phyloP scores from a whole-genome alignment of 1,140 invertebrate genomes.

The Subanguina moxae region DNA sequence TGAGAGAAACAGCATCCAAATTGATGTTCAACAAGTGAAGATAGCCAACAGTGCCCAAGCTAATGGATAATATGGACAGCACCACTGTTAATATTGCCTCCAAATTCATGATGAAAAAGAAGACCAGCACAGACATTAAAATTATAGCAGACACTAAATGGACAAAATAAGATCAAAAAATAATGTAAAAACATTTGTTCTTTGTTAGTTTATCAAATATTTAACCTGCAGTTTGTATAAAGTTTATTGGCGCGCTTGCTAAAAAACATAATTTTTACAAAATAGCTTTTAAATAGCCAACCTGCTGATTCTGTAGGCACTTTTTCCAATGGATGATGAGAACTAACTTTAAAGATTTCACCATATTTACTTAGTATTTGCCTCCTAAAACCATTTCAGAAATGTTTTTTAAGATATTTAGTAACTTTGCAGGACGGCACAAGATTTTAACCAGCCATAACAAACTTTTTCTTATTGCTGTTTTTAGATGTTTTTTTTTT shows the following conservation, averaged over 20 bases:
- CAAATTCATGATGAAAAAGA: conserved; percentile 50
- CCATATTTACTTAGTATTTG: conserved; percentile 43
- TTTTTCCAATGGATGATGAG: conserved; percentile 55
- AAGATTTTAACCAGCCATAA: neutral
- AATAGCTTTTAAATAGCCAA: too few species aligned
- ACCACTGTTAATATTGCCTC: conserved; percentile 54
- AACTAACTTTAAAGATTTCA: conserved; percentile 35
- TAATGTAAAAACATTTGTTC: neutral
- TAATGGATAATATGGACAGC: conserved; percentile 53
- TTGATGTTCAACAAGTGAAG: conserved; percentile 54
- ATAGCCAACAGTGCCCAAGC: conserved; percentile 51
- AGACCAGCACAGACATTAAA: conserved; percentile 51
- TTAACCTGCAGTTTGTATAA: conserved; percentile 50
- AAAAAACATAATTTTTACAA: too few species aligned
- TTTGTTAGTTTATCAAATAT: neutral
- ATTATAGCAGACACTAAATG: conserved; percentile 50
- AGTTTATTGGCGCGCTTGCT: conserved; percentile 49
- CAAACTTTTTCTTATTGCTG: neutral
- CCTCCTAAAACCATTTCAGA: conserved; percentile 23
- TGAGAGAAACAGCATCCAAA: conserved; percentile 51
- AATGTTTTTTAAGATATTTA: conserved; percentile 6
- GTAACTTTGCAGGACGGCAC: too few species aligned
- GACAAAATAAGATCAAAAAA: conserved; percentile 6
- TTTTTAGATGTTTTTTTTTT: neutral
- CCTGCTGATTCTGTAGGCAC: conserved; percentile 53